These are phyloP conservation scores for Drosophila leonis DNA, from an alignment of 2,888 invertebrate species.

Conservation along the genomic window DNA sequence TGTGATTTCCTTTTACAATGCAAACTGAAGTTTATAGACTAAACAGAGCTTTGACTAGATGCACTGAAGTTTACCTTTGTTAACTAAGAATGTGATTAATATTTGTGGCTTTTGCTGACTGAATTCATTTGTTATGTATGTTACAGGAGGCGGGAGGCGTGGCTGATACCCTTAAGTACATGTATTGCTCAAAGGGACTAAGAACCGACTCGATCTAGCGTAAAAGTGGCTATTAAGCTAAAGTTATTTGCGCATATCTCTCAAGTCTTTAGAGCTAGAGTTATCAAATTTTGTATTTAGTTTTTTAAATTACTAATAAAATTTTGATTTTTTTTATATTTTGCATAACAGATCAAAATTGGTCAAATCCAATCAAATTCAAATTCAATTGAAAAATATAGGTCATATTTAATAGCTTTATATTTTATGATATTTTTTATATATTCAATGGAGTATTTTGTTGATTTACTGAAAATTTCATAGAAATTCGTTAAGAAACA, in stretches of 20 bases:
- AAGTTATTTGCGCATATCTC: background rate
- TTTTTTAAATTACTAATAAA: no score
- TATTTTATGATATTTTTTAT: background rate
- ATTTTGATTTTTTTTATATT: no score
- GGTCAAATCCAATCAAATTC: no score
- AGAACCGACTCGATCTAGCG: no score
- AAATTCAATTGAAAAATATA: no score
- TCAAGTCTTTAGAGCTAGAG: no score
- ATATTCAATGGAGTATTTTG: background rate
- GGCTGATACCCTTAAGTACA: background rate
- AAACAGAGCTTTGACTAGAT: background rate
- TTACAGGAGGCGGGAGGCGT: background rate
- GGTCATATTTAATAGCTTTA: background rate
- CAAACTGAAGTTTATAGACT: background rate
- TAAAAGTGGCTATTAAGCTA: no score
- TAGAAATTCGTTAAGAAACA: background rate
- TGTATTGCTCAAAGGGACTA: no score
- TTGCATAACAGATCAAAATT: no score
- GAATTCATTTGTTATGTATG: background rate
- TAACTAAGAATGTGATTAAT: background rate
- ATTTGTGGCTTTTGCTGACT: background rate
- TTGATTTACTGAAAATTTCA: background rate
- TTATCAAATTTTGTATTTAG: background rate
- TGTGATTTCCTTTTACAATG: conserved; percentile 26
- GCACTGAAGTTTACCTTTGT: background rate